Conservation (phyloP, 1,140 invertebrate species). For the Thaumatotibia leucotreta region DNA sequence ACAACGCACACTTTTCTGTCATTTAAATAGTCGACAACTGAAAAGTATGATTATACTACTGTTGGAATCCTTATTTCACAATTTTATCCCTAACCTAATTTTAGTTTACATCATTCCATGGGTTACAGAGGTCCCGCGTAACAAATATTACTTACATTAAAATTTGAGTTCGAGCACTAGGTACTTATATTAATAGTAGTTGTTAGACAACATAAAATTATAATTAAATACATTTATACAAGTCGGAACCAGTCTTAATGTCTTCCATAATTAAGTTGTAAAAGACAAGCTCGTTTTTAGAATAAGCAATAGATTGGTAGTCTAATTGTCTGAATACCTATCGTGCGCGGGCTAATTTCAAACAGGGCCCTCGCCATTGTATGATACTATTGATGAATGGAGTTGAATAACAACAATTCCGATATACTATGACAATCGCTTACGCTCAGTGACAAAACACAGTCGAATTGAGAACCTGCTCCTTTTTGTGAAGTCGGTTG, state of each 20-base stretch:
- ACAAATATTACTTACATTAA: background rate
- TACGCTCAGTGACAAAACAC: no score
- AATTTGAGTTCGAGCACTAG: background rate
- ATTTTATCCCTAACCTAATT: background rate
- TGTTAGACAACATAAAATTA: conserved; percentile 10
- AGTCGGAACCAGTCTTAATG: background rate
- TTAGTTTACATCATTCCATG: background rate
- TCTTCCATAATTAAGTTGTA: conserved; percentile 1
- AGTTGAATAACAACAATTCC: no score
- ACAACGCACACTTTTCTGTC: background rate
- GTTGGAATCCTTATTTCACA: no score
- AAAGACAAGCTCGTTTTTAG: conserved; percentile 1
- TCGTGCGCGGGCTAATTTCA: background rate
- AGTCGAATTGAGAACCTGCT: no score
- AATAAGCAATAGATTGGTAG: background rate
- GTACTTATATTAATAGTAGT: background rate
- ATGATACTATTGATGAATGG: no score
- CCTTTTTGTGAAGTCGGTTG: no score
- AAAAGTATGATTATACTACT: no score
- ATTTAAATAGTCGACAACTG: background rate
- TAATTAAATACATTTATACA: conserved; percentile 2
- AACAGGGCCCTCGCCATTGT: no score
- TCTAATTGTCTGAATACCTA: background rate
- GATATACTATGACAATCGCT: no score
- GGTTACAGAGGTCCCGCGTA: background rate